Evolutionary conservation across 2,888 invertebrate genomes (phyloP).

Genomic region (Dendrolimus pini): DNA sequence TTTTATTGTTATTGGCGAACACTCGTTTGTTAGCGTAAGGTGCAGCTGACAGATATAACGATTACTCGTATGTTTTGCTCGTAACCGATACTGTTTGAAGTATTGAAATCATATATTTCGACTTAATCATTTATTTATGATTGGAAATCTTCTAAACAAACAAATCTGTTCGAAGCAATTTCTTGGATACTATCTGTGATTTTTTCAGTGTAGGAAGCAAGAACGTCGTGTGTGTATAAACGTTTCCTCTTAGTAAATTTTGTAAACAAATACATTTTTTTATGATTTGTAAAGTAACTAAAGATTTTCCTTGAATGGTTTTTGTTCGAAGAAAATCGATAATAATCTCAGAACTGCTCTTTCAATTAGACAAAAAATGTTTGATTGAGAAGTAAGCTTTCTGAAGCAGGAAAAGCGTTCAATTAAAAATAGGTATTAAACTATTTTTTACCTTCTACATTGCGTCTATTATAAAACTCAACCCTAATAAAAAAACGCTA

Average conservation of each 20-base stretch:
- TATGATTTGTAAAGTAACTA: neutral
- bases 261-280: neutral
- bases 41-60: slow-evolving; percentile 25
- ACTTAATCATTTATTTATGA: neutral
- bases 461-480: no score
- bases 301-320: neutral
- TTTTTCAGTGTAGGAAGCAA: neutral
- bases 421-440: no score
- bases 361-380: neutral
- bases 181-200: neutral
- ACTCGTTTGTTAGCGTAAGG: slow-evolving; percentile 21
- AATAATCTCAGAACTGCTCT: neutral
- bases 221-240: neutral
- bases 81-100: neutral
- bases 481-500: no score
- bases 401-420: no score
- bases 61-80: slow-evolving; percentile 10
- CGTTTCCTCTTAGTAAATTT: neutral
- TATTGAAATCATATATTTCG: neutral
- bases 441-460: no score
- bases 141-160: neutral
- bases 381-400: no score
- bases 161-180: neutral
- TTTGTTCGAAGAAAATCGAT: neutral
- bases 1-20: slow-evolving; percentile 42